Conservation (phyloP, 2,888 invertebrate genomes). For the Bimastos eiseni region DNA sequence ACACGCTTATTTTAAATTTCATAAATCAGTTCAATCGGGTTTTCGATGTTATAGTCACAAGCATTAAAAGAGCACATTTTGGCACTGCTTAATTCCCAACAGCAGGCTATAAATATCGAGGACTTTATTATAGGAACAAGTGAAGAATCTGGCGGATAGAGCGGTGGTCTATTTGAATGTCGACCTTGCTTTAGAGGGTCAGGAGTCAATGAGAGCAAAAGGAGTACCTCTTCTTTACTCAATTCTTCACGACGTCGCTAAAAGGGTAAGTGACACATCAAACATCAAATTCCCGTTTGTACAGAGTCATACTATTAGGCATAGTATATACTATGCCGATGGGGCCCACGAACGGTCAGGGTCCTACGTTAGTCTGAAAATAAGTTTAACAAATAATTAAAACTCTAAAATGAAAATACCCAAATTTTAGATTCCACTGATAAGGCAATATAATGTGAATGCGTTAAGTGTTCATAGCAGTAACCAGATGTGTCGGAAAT, state of each 20-base stretch:
- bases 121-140: constrained; percentile 32
- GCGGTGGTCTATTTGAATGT: constrained; percentile 54
- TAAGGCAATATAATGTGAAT: no score
- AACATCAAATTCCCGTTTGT: not conserved
- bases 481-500: no score
- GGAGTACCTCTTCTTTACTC: constrained; percentile 44
- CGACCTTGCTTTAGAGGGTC: constrained; percentile 53
- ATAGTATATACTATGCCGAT: no score
- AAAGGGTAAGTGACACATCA: constrained; percentile 48
- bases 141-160: constrained; percentile 38
- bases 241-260: constrained; percentile 58
- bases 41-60: not conserved
- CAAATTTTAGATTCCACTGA: no score
- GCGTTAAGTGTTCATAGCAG: no score
- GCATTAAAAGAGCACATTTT: not conserved
- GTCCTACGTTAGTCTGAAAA: no score
- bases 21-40: not conserved
- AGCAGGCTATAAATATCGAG: not conserved
- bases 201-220: constrained; percentile 24
- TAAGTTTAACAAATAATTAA: no score
- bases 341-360: no score
- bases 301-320: no score
- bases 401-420: no score
- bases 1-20: not conserved
- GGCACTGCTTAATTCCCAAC: not conserved